Evolutionary conservation across 1,140 invertebrate species (phyloP).

Genomic region (Micrasema minimum): DNA sequence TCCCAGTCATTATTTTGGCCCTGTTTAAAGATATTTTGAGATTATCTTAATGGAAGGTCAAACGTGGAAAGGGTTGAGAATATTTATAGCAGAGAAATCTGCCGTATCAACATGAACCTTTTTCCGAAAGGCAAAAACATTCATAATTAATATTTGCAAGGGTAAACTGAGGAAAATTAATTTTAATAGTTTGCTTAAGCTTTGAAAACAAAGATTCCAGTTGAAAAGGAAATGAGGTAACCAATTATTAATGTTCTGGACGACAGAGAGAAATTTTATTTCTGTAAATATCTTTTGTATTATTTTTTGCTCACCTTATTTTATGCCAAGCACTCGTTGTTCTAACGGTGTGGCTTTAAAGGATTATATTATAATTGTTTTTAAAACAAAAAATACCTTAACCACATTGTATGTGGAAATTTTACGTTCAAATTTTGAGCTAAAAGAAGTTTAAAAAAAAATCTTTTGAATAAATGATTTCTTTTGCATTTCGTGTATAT

Average conservation of each 20-base stretch:
- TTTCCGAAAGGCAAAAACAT: slow-evolving; percentile 14
- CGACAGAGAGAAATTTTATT: neutral
- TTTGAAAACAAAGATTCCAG: slow-evolving; percentile 14
- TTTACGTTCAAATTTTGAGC: too few relatives aligned
- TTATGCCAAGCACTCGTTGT: too few relatives aligned
- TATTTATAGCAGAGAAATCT: slow-evolving; percentile 17
- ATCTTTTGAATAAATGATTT: too few relatives aligned
- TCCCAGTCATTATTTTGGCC: too few relatives aligned
- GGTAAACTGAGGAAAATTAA: slow-evolving; percentile 17
- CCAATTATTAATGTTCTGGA: neutral
- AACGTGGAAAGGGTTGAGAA: neutral
- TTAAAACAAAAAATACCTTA: too few relatives aligned
- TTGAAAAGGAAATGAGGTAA: slow-evolving; percentile 14
- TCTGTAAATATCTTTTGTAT: neutral
- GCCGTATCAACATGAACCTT: slow-evolving; percentile 28
- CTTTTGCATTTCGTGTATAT: too few relatives aligned
- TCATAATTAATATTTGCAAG: slow-evolving; percentile 24
- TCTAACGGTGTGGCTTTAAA: too few relatives aligned
- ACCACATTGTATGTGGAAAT: too few relatives aligned
- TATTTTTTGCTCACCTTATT: too few relatives aligned
- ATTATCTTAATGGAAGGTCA: slow-evolving; percentile 31
- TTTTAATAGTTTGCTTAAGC: slow-evolving; percentile 27
- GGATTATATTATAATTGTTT: too few relatives aligned
- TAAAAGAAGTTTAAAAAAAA: too few relatives aligned
- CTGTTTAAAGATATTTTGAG: neutral